phyloP scores from a whole-genome alignment of 2,113 vertebrate genomes.

The Oplegnathus fasciatus region DNA sequence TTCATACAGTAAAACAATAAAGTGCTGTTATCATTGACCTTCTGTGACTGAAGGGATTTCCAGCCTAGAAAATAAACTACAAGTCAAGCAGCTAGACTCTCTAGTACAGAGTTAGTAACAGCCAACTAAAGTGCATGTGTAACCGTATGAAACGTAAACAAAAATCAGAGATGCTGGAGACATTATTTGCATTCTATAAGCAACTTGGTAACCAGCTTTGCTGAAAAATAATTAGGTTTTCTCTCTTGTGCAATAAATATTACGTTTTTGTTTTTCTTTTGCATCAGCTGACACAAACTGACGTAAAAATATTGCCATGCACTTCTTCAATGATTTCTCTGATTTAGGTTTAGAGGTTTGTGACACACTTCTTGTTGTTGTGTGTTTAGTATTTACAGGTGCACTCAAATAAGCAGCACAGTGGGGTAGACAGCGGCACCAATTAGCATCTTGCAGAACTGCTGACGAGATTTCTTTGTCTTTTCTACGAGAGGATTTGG shows the following conservation, averaged over 20 bases:
- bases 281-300: neutral
- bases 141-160: constrained; percentile 4
- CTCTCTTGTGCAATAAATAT: neutral
- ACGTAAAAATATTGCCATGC: neutral
- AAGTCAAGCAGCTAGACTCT: constrained; percentile 39
- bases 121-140: constrained; percentile 34
- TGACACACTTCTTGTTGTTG: constrained; percentile 14
- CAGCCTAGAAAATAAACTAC: constrained; percentile 31
- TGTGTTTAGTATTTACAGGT: constrained; percentile 37
- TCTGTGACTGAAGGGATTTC: constrained; percentile 10
- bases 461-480: neutral
- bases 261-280: neutral
- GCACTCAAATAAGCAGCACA: constrained; percentile 29
- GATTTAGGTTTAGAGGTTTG: constrained; percentile 25
- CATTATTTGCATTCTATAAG: neutral
- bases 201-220: neutral
- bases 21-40: constrained; percentile 51
- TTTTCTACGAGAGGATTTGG: neutral
- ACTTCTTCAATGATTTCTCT: neutral
- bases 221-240: neutral
- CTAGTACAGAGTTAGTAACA: constrained; percentile 34
- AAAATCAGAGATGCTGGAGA: constrained; percentile 1
- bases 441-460: constrained; percentile 21
- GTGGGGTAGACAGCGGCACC: constrained; percentile 14
- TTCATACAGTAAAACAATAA: constrained; percentile 47